Evolutionary conservation across 2,888 invertebrate species (phyloP).

Genomic region (Dermolepida albohirtum): DNA sequence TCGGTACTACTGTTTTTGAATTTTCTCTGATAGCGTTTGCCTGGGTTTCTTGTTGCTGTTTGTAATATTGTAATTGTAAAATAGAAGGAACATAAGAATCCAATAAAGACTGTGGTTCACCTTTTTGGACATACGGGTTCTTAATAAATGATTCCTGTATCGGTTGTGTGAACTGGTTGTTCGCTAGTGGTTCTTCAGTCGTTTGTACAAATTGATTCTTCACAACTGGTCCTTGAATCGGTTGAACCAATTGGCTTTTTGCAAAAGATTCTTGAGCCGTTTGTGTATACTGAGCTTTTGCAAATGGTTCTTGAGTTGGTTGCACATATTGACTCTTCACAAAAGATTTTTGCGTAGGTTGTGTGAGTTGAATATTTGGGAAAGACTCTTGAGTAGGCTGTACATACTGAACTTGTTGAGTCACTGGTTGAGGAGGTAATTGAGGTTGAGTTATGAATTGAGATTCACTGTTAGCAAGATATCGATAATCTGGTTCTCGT

Average conservation of each 20-base stretch:
- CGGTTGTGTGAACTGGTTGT: conserved; percentile 31
- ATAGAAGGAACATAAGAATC: conserved; percentile 67
- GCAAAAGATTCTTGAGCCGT: conserved; percentile 17
- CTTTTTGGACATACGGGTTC: conserved; percentile 44
- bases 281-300: conserved; percentile 23
- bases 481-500: conserved; percentile 41
- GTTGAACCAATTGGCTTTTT: conserved; percentile 36
- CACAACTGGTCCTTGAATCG: conserved; percentile 9
- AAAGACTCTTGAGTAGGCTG: conserved; percentile 29
- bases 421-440: conserved; percentile 40
- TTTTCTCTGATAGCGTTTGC: conserved; percentile 10
- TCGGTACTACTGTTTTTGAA: not conserved
- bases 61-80: conserved; percentile 60
- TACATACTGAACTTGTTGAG: conserved; percentile 25
- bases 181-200: conserved; percentile 35
- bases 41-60: conserved; percentile 52
- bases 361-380: conserved; percentile 18
- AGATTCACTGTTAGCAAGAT: conserved; percentile 18
- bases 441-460: conserved; percentile 41
- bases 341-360: conserved; percentile 23
- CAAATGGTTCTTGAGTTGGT: conserved; percentile 12
- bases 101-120: conserved; percentile 65
- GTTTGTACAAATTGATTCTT: not conserved
- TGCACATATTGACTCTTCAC: conserved; percentile 38
- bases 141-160: conserved; percentile 9